phyloP scores from a whole-genome alignment of 2,797 vertebrate species.

The Rhynchotus rufescens region DNA sequence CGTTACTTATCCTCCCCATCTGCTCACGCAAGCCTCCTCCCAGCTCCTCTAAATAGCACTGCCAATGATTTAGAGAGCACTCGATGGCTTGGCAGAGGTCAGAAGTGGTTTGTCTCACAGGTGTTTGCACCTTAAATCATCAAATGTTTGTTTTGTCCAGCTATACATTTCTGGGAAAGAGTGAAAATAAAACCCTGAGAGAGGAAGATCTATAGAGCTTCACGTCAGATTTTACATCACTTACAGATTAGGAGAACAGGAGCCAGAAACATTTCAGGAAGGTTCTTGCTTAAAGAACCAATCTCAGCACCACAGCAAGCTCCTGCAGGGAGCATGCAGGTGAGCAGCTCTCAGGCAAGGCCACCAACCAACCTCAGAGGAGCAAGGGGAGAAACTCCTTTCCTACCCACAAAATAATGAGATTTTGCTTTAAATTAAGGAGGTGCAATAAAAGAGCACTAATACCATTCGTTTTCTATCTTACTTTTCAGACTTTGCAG shows the following conservation, averaged over 20 bases:
- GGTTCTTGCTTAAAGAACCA: not conserved
- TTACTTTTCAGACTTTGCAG: not conserved
- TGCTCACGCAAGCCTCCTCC: not conserved
- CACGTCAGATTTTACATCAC: accelerated
- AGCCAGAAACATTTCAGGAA: not conserved
- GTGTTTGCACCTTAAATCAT: not conserved
- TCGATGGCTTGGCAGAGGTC: not conserved
- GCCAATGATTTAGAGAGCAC: not conserved
- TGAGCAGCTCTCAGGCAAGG: not conserved
- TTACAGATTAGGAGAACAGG: not conserved
- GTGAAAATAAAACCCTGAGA: not conserved
- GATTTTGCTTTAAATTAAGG: not conserved
- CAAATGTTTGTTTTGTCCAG: not conserved
- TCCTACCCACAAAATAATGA: not conserved
- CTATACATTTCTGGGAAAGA: not conserved
- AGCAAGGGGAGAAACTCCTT: not conserved
- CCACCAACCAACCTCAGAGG: not conserved
- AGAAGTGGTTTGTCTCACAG: not conserved
- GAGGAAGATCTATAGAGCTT: not conserved
- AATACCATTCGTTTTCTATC: not conserved
- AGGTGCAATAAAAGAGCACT: not conserved
- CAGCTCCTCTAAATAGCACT: not conserved
- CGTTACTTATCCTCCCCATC: not conserved
- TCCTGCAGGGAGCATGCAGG: not conserved
- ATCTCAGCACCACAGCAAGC: not conserved